A percentile compares a stretch with the other conserved stretches of the same genome.
Evolutionary conservation across 2,888 invertebrate genomes (phyloP).

Genomic region (Phalangium opilio): DNA sequence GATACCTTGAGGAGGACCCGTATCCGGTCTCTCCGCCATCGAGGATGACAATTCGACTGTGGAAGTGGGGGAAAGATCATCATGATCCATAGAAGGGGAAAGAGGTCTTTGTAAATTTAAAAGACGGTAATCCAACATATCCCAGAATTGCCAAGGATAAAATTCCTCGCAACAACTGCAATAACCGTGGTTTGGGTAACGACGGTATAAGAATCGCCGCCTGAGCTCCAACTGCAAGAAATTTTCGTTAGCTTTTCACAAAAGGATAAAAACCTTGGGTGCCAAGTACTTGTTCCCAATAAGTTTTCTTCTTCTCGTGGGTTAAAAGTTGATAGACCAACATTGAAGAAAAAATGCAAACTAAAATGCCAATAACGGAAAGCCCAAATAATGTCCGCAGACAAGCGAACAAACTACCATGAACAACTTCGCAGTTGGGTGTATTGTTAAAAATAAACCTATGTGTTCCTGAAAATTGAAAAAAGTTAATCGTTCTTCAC

Average conservation of each 20-base stretch:
- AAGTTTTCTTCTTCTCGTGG: slow-evolving; percentile 85
- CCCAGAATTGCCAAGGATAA: slow-evolving; percentile 43
- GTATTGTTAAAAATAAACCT: slow-evolving; percentile 72
- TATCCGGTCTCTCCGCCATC: neutral
- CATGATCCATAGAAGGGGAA: slow-evolving; percentile 1
- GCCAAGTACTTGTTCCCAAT: slow-evolving; percentile 57
- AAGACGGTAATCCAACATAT: slow-evolving; percentile 34
- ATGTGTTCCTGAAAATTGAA: slow-evolving; percentile 8
- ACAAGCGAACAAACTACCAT: slow-evolving; percentile 74
- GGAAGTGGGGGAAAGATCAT: neutral
- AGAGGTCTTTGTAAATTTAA: slow-evolving; percentile 7
- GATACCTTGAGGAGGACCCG: neutral
- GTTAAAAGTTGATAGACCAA: slow-evolving; percentile 73
- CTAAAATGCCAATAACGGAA: slow-evolving; percentile 72
- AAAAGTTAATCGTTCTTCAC: neutral
- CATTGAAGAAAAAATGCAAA: slow-evolving; percentile 84
- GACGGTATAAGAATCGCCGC: slow-evolving; percentile 59
- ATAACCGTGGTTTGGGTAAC: slow-evolving; percentile 31
- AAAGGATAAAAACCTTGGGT: no score
- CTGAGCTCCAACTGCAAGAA: slow-evolving; percentile 47
- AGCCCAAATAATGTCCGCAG: slow-evolving; percentile 76
- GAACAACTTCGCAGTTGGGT: slow-evolving; percentile 75
- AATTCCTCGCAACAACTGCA: slow-evolving; percentile 56
- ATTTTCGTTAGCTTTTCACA: neutral
- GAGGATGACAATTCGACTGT: slow-evolving; percentile 6